phyloP scores from a whole-genome alignment of 2,113 vertebrate species.

The Orientallactaga bullata region DNA sequence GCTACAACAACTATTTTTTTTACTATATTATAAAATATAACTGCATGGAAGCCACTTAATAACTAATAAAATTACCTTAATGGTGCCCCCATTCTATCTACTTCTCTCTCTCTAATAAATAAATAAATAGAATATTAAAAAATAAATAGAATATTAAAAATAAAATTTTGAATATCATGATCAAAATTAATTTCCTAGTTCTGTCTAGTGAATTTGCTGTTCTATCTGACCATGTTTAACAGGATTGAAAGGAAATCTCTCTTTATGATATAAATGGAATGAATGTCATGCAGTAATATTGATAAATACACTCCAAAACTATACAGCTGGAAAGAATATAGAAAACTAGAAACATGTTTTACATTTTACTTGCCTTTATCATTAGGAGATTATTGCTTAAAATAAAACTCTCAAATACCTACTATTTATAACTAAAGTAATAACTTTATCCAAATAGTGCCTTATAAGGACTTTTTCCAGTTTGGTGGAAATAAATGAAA shows the following conservation, averaged over 20 bases:
- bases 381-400: background rate
- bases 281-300: background rate
- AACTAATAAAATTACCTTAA: constrained; percentile 12
- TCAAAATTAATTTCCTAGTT: background rate
- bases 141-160: too few relatives aligned
- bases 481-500: constrained; percentile 50
- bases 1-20: background rate
- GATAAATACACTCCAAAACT: background rate
- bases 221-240: background rate
- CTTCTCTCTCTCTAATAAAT: too few relatives aligned
- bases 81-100: too few relatives aligned
- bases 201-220: background rate
- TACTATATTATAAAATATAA: background rate
- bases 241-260: background rate
- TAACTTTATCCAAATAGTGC: constrained; percentile 23
- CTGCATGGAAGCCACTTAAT: background rate
- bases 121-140: too few relatives aligned
- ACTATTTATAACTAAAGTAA: background rate
- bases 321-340: background rate
- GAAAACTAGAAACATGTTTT: background rate
- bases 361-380: background rate
- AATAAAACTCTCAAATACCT: constrained; percentile 26
- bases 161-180: background rate
- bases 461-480: constrained; percentile 15
- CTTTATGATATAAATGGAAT: constrained; percentile 1